Percentiles rank a stretch among this genome's conserved stretches.
These are phyloP conservation scores for Rhadinocentrus ornatus DNA, from an alignment of 2,797 vertebrate species.

Conservation along the genomic window DNA sequence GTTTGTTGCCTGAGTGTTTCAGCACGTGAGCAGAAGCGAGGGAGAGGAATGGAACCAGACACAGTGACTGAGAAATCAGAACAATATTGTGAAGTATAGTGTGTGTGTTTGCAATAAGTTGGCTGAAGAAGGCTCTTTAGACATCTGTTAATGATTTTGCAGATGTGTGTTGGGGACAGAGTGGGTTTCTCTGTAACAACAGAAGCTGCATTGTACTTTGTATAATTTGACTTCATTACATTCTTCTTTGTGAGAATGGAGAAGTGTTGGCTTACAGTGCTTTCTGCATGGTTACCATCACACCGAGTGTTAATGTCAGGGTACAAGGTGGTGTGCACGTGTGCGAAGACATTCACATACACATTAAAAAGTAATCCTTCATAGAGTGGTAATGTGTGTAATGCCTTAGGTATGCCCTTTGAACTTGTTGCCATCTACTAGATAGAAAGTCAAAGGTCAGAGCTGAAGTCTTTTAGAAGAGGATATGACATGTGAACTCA, in stretches of 20 bases:
- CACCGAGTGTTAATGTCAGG: conserved; percentile 11
- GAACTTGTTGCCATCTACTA: conserved; percentile 53
- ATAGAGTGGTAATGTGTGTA: conserved; percentile 34
- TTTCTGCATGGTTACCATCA: conserved; percentile 52
- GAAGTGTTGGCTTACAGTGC: conserved; percentile 44
- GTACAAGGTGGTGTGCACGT: background rate
- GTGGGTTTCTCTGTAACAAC: conserved; percentile 77
- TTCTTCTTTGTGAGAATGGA: conserved; percentile 65
- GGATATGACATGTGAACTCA: conserved; percentile 47
- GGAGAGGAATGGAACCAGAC: conserved; percentile 51
- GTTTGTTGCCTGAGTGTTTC: conserved; percentile 42
- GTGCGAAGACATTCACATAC: background rate
- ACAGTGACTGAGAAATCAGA: conserved; percentile 59
- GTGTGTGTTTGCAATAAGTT: conserved; percentile 63
- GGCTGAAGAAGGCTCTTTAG: conserved; percentile 62
- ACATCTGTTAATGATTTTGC: conserved; percentile 86
- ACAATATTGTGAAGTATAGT: conserved; percentile 55
- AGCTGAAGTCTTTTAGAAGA: conserved; percentile 42
- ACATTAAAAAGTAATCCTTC: conserved; percentile 34
- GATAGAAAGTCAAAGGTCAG: conserved; percentile 51
- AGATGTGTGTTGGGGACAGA: conserved; percentile 75
- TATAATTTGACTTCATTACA: conserved; percentile 76
- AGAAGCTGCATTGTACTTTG: conserved; percentile 85
- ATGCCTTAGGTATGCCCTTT: conserved; percentile 34
- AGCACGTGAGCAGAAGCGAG: conserved; percentile 22